Evolutionary conservation across 2,797 vertebrate genomes (phyloP).

Genomic region (Phoeniculus purpureus): DNA sequence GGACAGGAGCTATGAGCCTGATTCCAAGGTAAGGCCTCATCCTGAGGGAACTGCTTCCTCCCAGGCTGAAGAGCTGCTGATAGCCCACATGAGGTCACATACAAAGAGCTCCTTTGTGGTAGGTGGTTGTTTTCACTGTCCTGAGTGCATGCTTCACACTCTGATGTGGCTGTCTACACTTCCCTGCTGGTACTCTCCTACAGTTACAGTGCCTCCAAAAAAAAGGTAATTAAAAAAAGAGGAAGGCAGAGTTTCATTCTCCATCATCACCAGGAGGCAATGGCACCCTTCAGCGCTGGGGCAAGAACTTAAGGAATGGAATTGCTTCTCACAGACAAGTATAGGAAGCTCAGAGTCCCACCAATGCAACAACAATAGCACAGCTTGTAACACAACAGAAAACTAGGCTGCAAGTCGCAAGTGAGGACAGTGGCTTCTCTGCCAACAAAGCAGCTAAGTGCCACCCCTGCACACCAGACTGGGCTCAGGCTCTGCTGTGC

Average conservation of each 20-base stretch:
- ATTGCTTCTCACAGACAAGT: not conserved
- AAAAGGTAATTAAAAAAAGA: too few relatives aligned
- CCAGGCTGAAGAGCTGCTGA: not conserved
- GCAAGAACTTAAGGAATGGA: not conserved
- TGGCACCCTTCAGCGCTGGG: not conserved
- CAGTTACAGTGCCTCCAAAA: not conserved
- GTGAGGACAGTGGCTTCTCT: not conserved
- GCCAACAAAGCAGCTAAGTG: not conserved
- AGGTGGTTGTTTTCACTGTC: not conserved
- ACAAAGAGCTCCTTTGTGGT: conserved; percentile 28
- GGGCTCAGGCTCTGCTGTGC: not conserved
- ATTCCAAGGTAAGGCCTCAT: not conserved
- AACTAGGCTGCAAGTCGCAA: not conserved
- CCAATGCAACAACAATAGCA: not conserved
- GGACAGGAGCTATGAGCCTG: not conserved
- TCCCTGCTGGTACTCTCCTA: not conserved
- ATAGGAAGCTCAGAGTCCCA: not conserved
- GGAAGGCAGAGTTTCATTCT: not conserved
- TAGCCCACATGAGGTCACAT: not conserved
- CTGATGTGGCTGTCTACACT: not conserved
- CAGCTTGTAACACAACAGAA: not conserved
- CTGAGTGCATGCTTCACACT: not conserved
- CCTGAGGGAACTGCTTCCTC: not conserved
- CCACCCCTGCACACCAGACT: not conserved
- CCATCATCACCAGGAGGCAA: not conserved